Evolutionary conservation across 2,797 vertebrate species (phyloP).

Genomic region (Myiotriccus ornatus): DNA sequence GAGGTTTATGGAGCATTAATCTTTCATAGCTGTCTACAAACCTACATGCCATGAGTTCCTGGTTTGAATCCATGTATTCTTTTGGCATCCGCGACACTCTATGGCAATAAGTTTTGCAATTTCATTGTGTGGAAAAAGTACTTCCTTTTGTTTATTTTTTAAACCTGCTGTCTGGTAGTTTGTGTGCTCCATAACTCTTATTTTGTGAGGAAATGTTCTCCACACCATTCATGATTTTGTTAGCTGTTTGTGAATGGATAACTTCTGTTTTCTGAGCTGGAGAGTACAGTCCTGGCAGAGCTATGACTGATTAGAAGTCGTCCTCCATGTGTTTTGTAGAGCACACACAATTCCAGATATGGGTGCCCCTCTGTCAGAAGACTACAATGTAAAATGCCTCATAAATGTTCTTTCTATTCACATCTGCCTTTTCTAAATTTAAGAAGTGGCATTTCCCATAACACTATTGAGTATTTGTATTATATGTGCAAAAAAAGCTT

Average conservation of each 20-base stretch:
- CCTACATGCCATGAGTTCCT: background rate
- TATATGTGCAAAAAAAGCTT: background rate
- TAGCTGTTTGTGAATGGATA: background rate
- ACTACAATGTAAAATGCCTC: background rate
- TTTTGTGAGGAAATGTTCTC: background rate
- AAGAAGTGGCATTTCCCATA: background rate
- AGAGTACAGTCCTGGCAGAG: background rate
- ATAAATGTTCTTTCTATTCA: background rate
- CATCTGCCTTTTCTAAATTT: background rate
- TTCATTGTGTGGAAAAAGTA: background rate
- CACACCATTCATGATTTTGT: background rate
- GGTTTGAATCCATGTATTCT: background rate
- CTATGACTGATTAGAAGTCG: background rate
- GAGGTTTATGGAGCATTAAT: background rate
- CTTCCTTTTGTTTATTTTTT: slow-evolving; percentile 37
- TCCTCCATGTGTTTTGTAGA: background rate
- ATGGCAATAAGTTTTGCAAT: background rate
- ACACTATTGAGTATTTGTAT: background rate
- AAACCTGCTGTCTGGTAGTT: background rate
- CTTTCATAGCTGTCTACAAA: background rate
- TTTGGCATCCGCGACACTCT: background rate
- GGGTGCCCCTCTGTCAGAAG: background rate
- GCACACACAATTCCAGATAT: background rate
- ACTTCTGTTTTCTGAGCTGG: background rate
- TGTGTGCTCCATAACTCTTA: background rate